A percentile compares a stretch with the other conserved stretches of the same genome.
Conservation (phyloP, 2,888 invertebrate species). For the Deroplatys truncata region DNA sequence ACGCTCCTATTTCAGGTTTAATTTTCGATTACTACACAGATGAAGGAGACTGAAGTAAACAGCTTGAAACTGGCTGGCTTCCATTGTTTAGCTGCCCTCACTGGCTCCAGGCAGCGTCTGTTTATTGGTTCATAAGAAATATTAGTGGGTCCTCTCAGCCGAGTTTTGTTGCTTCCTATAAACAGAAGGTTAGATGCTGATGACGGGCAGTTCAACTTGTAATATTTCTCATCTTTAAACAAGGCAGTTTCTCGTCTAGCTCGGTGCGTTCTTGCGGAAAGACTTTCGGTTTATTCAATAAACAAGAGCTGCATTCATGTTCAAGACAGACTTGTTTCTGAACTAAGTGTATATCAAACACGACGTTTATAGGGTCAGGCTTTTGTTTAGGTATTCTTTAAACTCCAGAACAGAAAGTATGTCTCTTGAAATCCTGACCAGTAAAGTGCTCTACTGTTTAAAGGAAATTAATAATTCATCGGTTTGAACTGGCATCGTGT, state of each 20-base stretch:
- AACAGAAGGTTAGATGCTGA: neutral
- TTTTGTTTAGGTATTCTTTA: neutral
- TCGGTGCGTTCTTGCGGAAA: neutral
- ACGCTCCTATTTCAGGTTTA: neutral
- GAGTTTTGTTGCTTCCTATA: neutral
- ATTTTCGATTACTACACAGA: neutral
- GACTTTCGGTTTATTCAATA: neutral
- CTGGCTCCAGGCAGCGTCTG: neutral
- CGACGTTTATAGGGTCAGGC: too few species aligned
- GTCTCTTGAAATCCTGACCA: neutral
- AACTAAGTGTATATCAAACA: too few species aligned
- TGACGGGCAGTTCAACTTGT: neutral
- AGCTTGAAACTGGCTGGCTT: neutral
- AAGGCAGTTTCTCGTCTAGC: neutral
- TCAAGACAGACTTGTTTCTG: neutral
- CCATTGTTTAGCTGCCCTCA: neutral
- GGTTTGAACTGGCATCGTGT: too few species aligned
- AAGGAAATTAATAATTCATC: too few species aligned
- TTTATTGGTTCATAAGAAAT: neutral
- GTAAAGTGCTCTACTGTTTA: too few species aligned
- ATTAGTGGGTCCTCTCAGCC: neutral
- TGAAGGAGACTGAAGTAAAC: neutral
- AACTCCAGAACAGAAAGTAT: neutral
- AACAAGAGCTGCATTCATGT: neutral
- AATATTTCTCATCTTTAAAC: neutral